These are phyloP conservation scores for Himalopsyche japonica DNA, from an alignment of 2,888 invertebrate species.

Conservation along the genomic window DNA sequence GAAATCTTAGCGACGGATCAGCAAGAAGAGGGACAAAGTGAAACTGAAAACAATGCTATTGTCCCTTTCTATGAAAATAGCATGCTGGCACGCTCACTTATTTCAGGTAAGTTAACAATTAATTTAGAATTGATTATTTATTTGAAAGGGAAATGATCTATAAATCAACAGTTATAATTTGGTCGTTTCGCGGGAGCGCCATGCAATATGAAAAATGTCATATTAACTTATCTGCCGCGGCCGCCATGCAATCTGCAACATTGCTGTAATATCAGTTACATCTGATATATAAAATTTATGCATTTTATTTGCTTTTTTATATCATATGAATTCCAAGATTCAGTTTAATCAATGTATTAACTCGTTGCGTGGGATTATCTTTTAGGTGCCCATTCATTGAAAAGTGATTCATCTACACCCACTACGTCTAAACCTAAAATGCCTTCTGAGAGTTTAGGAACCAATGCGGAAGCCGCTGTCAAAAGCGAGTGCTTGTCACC, in stretches of 20 bases:
- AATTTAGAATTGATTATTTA: no score
- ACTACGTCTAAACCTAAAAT: constrained; percentile 42
- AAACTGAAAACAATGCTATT: constrained; percentile 2
- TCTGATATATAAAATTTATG: no score
- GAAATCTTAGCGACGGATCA: not conserved
- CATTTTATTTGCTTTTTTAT: no score
- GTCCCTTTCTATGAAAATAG: constrained; percentile 58
- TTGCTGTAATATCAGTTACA: no score
- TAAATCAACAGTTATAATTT: no score
- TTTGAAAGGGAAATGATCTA: no score
- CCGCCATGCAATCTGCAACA: no score
- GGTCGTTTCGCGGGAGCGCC: no score
- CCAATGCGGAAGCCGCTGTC: constrained; percentile 46
- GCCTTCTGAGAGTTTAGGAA: constrained; percentile 28
- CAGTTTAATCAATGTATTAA: no score
- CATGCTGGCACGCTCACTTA: constrained; percentile 58
- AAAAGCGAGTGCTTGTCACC: constrained; percentile 56
- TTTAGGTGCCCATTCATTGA: constrained; percentile 57
- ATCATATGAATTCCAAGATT: no score
- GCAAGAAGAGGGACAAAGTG: constrained; percentile 9
- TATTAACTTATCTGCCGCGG: no score
- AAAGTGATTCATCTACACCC: constrained; percentile 47
- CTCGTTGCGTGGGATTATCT: constrained; percentile 30
- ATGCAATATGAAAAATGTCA: no score
- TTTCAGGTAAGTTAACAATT: constrained; percentile 49